phyloP scores from a whole-genome alignment of 2,888 invertebrate species.

The Archips xylosteana region DNA sequence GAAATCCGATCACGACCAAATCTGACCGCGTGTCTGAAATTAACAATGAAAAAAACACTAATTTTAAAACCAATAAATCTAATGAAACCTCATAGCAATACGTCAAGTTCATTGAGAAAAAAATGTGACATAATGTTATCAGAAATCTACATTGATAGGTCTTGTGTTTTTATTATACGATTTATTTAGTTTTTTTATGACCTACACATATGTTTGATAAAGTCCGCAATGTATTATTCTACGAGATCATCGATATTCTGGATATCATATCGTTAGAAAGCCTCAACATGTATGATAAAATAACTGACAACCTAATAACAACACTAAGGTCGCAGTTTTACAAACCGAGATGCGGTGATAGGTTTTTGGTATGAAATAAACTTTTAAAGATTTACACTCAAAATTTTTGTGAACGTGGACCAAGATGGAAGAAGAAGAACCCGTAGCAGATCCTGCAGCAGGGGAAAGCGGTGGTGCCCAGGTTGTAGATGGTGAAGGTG shows the following conservation, averaged over 20 bases:
- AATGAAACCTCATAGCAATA: background rate
- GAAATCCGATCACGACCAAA: too few species aligned
- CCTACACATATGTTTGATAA: constrained; percentile 65
- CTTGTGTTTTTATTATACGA: constrained; percentile 8
- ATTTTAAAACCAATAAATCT: too few species aligned
- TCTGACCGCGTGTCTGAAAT: too few species aligned
- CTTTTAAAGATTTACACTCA: background rate
- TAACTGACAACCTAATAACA: constrained; percentile 69
- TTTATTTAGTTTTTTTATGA: constrained; percentile 43
- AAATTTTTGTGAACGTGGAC: constrained; percentile 48
- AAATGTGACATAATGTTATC: background rate
- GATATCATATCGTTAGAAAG: constrained; percentile 67
- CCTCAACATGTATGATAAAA: constrained; percentile 68
- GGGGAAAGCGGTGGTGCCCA: constrained; percentile 44
- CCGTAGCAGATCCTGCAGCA: constrained; percentile 47
- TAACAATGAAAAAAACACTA: too few species aligned
- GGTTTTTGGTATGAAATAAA: constrained; percentile 57
- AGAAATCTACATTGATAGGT: background rate
- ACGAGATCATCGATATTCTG: constrained; percentile 66
- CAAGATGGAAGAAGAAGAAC: constrained; percentile 46
- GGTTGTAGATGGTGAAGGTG: constrained; percentile 23
- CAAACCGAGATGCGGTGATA: constrained; percentile 66
- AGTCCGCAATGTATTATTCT: constrained; percentile 62
- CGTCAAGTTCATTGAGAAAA: background rate
- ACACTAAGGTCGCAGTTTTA: constrained; percentile 64